Evolutionary conservation across 2,113 vertebrate genomes (phyloP).

Genomic region (Benthochromis sp.): DNA sequence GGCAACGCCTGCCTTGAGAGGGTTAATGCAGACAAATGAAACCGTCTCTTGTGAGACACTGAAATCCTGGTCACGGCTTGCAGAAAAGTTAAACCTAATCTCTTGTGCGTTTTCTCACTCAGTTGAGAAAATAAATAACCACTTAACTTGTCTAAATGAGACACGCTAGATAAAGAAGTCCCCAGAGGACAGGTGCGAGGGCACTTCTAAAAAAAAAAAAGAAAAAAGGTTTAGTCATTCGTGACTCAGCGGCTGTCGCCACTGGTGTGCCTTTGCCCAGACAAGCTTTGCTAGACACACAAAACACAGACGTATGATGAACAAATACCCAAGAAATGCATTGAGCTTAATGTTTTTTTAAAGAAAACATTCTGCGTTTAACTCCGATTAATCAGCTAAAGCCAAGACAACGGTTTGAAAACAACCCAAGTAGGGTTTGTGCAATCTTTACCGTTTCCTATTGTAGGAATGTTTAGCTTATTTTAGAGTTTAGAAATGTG

Average conservation of each 20-base stretch:
- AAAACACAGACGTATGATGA: not conserved
- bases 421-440: not conserved
- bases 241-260: constrained; percentile 7
- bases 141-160: not conserved
- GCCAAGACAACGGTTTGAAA: not conserved
- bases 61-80: not conserved
- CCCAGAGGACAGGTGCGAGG: not conserved
- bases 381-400: not conserved
- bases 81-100: not conserved
- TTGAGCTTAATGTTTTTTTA: not conserved
- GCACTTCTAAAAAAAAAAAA: not conserved
- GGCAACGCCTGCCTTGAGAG: no score
- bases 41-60: not conserved
- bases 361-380: not conserved
- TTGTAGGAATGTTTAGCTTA: no score
- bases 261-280: not conserved
- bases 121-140: not conserved
- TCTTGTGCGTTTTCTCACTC: not conserved
- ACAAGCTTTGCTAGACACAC: not conserved
- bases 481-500: no score
- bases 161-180: not conserved
- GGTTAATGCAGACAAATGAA: not conserved
- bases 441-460: not conserved
- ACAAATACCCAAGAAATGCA: not conserved
- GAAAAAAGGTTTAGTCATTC: not conserved